Conservation (phyloP, 2,888 invertebrate species). For the Sminthurinus aureus region DNA sequence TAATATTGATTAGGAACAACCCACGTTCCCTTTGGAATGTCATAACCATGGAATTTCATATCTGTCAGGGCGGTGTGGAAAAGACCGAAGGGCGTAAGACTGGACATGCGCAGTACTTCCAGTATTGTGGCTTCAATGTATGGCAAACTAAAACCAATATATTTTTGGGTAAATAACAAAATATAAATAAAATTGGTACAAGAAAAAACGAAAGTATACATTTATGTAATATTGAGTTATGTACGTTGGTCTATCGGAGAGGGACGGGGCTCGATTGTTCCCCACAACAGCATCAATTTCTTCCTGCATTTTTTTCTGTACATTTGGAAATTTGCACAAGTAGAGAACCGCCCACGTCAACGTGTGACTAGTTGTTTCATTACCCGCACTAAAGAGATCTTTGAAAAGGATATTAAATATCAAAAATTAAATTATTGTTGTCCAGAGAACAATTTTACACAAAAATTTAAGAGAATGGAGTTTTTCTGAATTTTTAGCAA, state of each 20-base stretch:
- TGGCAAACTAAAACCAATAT: too few species aligned
- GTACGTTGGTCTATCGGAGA: slow-evolving; percentile 5
- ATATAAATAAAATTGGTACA: too few species aligned
- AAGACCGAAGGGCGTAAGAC: background rate
- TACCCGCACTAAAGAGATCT: too few species aligned
- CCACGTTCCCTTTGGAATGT: slow-evolving; percentile 19
- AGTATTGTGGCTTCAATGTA: too few species aligned
- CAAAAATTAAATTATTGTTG: too few species aligned
- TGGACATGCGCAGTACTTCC: background rate
- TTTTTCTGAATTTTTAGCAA: too few species aligned
- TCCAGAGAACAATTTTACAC: too few species aligned
- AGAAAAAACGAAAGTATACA: too few species aligned
- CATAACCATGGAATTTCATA: slow-evolving; percentile 19
- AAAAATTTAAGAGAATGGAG: too few species aligned
- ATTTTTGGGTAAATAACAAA: too few species aligned
- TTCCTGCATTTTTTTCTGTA: slow-evolving; percentile 23
- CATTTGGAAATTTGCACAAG: slow-evolving; percentile 1
- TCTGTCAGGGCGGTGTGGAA: background rate
- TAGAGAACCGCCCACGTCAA: slow-evolving; percentile 20
- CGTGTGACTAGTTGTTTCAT: background rate
- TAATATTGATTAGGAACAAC: background rate
- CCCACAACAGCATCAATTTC: slow-evolving; percentile 23
- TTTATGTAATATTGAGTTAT: too few species aligned
- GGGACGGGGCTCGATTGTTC: slow-evolving; percentile 7
- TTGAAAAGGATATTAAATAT: too few species aligned